These are phyloP conservation scores for Semotilus atromaculatus DNA, from an alignment of 2,797 vertebrate genomes.

Conservation along the genomic window DNA sequence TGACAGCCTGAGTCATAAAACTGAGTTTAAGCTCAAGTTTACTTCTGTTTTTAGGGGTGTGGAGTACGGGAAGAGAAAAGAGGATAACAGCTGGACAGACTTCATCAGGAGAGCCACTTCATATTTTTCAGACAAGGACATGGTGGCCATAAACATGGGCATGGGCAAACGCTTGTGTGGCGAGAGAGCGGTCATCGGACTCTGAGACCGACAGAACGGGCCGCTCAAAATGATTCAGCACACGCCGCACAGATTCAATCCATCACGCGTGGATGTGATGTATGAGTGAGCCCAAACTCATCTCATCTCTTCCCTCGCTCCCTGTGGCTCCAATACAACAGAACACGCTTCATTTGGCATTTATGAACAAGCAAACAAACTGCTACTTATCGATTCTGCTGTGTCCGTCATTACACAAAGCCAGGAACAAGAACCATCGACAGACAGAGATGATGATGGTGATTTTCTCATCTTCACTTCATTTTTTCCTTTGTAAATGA, in stretches of 20 bases:
- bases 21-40: neutral
- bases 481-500: neutral
- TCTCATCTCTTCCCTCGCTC: slow-evolving; percentile 20
- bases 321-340: neutral
- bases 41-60: slow-evolving; percentile 6
- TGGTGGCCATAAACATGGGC: slow-evolving; percentile 47
- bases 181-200: slow-evolving; percentile 35
- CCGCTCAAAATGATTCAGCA: slow-evolving; percentile 67
- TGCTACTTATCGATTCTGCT: slow-evolving; percentile 41
- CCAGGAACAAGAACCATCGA: neutral
- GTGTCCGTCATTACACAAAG: slow-evolving; percentile 23
- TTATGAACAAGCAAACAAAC: slow-evolving; percentile 29
- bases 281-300: slow-evolving; percentile 43
- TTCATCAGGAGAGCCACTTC: slow-evolving; percentile 47
- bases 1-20: slow-evolving; percentile 1
- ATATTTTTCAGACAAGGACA: slow-evolving; percentile 56
- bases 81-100: slow-evolving; percentile 24
- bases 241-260: slow-evolving; percentile 36
- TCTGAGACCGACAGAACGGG: slow-evolving; percentile 45
- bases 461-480: neutral
- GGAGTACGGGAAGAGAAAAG: neutral
- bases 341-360: slow-evolving; percentile 24
- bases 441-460: neutral
- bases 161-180: slow-evolving; percentile 4
- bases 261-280: slow-evolving; percentile 29